These are phyloP conservation scores for Tachycineta bicolor DNA, from an alignment of 2,113 vertebrate species.

Conservation along the genomic window DNA sequence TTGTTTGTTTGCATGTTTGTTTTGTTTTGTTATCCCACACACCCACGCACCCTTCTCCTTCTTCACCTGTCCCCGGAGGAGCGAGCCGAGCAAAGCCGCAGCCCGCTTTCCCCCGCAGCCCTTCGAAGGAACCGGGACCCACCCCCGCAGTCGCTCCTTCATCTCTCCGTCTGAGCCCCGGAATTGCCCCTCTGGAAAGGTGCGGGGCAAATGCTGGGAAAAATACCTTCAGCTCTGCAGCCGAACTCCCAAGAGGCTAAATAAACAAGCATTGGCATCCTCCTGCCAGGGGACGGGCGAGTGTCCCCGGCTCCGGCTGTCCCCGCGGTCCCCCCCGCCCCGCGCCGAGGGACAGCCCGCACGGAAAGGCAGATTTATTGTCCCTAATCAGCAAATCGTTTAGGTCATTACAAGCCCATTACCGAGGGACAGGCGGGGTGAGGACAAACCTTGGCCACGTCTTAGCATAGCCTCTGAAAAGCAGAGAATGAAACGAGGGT, in stretches of 20 bases:
- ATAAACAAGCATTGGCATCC: neutral
- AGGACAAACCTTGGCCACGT: conserved; percentile 49
- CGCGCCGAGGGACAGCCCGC: neutral
- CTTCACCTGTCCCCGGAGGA: neutral
- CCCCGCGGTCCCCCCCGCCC: neutral
- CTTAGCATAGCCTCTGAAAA: conserved; percentile 72
- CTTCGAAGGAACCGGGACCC: neutral
- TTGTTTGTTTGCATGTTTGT: too few relatives aligned
- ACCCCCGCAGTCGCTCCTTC: neutral
- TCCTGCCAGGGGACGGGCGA: neutral
- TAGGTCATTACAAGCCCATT: conserved; percentile 90
- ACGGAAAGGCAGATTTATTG: conserved; percentile 88
- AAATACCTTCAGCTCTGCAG: neutral
- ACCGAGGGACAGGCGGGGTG: conserved; percentile 77
- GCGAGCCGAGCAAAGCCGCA: neutral
- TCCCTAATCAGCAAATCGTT: conserved; percentile 90
- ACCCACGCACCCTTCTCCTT: neutral
- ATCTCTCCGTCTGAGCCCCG: neutral
- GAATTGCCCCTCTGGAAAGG: neutral
- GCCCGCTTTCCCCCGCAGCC: neutral
- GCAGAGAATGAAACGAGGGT: neutral
- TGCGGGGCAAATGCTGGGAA: neutral
- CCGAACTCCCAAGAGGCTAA: neutral
- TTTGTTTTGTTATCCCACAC: neutral
- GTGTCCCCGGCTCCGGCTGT: neutral